Evolutionary conservation across 2,113 vertebrate genomes (phyloP).

Genomic region (Hyla sarda): DNA sequence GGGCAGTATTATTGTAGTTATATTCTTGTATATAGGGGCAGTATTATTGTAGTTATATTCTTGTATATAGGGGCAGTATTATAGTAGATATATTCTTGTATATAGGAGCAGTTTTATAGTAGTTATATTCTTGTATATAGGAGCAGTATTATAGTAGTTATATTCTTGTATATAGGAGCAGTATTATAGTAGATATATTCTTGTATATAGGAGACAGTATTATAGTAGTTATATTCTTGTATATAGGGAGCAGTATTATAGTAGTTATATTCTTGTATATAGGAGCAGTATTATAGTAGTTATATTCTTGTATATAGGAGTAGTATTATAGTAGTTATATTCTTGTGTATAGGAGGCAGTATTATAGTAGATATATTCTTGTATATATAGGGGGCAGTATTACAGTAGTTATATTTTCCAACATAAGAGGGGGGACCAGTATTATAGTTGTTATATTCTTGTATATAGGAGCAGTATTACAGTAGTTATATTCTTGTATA

Average conservation of each 20-base stretch:
- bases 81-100: neutral
- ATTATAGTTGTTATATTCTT: conserved; percentile 19
- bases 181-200: too few relatives aligned
- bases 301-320: neutral
- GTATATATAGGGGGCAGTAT: too few relatives aligned
- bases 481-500: neutral
- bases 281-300: neutral
- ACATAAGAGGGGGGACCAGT: neutral
- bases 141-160: neutral
- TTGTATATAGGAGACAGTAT: too few relatives aligned
- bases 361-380: neutral
- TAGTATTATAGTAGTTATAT: neutral
- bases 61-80: neutral
- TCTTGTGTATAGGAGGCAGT: neutral
- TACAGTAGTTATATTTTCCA: conserved; percentile 1
- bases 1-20: too few relatives aligned
- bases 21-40: too few relatives aligned
- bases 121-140: neutral
- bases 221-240: too few relatives aligned
- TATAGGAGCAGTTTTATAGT: neutral
- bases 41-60: neutral
- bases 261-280: neutral
- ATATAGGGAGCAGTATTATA: too few relatives aligned
- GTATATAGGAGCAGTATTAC: neutral
- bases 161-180: too few relatives aligned